phyloP scores from a whole-genome alignment of 2,888 invertebrate species.

The Elmis aenea region DNA sequence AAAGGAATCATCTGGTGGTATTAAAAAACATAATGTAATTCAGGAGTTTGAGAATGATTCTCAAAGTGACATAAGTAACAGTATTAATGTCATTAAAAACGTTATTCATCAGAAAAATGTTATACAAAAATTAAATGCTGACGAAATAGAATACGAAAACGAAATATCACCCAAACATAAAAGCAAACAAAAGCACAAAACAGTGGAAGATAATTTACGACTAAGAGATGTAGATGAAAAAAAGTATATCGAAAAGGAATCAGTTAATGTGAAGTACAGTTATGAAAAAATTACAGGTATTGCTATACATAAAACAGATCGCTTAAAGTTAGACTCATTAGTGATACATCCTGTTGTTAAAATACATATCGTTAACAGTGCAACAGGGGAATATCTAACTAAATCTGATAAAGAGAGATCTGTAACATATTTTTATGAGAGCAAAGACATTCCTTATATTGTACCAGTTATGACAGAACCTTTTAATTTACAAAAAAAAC shows the following conservation, averaged over 20 bases:
- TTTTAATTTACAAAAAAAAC: slow-evolving; percentile 55
- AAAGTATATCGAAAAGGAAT: slow-evolving; percentile 1
- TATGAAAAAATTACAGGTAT: slow-evolving; percentile 48
- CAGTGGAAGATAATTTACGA: too few species aligned
- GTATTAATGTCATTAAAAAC: too few species aligned
- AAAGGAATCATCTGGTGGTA: too few species aligned
- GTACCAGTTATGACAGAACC: slow-evolving; percentile 58
- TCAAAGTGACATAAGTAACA: too few species aligned
- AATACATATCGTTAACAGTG: slow-evolving; percentile 55
- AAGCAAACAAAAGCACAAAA: slow-evolving; percentile 5
- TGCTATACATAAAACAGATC: slow-evolving; percentile 55
- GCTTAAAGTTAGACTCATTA: slow-evolving; percentile 53
- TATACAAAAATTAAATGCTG: too few species aligned
- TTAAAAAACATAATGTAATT: too few species aligned
- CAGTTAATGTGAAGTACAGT: slow-evolving; percentile 11
- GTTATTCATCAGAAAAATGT: too few species aligned
- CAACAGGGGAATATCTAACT: slow-evolving; percentile 52
- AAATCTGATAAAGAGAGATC: slow-evolving; percentile 46
- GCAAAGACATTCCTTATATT: slow-evolving; percentile 45
- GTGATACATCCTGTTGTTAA: slow-evolving; percentile 60
- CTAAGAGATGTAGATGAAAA: slow-evolving; percentile 1
- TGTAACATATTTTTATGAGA: slow-evolving; percentile 50
- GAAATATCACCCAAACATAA: slow-evolving; percentile 16
- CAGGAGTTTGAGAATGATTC: too few species aligned
- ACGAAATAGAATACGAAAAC: slow-evolving; percentile 16